Conservation (phyloP, 2,888 invertebrate genomes). For the Nephrotoma guestfalica region DNA sequence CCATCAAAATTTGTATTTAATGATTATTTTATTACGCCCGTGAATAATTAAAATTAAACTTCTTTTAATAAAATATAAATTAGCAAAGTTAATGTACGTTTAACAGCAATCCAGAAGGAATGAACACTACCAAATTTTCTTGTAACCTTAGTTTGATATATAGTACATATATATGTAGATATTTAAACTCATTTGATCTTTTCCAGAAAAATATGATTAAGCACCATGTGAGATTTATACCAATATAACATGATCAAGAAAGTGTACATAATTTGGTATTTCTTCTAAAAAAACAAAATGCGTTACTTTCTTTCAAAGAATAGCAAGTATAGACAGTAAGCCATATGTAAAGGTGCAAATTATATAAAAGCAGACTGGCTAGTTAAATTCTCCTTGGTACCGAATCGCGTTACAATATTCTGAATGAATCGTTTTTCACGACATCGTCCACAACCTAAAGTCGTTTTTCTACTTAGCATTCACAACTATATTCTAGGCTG, state of each 20-base stretch:
- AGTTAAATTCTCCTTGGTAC: not conserved
- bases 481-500: no score
- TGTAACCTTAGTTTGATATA: not conserved
- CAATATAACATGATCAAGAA: not conserved
- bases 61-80: not conserved
- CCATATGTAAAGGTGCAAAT: not conserved
- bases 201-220: not conserved
- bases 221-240: not conserved
- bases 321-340: not conserved
- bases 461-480: no score
- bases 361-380: no score
- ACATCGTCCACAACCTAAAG: no score
- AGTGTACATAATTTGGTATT: not conserved
- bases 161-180: not conserved
- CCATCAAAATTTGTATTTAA: not conserved
- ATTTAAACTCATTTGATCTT: not conserved
- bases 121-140: not conserved
- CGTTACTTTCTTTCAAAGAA: not conserved
- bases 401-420: no score
- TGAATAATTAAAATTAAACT: not conserved
- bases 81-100: not conserved
- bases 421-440: no score
- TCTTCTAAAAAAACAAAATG: not conserved
- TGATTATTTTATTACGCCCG: not conserved
- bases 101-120: not conserved